These are phyloP conservation scores for Ceratoteleas bidentatus DNA, from an alignment of 1,140 invertebrate genomes.

Conservation along the genomic window DNA sequence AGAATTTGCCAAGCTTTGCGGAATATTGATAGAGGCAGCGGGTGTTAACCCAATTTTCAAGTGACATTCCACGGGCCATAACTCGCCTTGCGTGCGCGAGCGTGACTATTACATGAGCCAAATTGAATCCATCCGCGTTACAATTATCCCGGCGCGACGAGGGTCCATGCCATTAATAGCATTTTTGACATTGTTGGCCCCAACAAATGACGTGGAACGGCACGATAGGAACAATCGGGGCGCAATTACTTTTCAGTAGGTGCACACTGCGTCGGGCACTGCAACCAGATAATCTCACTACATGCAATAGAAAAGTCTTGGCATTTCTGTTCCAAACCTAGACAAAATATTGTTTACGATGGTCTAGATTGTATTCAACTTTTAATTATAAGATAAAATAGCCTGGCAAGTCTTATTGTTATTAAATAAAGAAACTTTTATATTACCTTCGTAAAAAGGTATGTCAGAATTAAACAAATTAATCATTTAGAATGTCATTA, in stretches of 20 bases:
- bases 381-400: too few species aligned
- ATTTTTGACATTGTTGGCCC: slow-evolving; percentile 38
- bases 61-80: slow-evolving; percentile 29
- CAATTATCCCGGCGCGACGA: slow-evolving; percentile 32
- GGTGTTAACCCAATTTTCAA: slow-evolving; percentile 35
- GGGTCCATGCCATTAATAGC: slow-evolving; percentile 21
- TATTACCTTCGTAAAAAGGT: too few species aligned
- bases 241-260: slow-evolving; percentile 12
- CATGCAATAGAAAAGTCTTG: too few species aligned
- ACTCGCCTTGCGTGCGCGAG: slow-evolving; percentile 13
- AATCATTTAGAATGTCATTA: too few species aligned
- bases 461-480: too few species aligned
- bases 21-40: slow-evolving; percentile 21
- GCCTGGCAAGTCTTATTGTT: too few species aligned
- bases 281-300: too few species aligned
- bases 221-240: slow-evolving; percentile 26
- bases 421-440: too few species aligned
- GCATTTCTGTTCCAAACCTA: too few species aligned
- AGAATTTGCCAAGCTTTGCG: not conserved
- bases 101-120: slow-evolving; percentile 34
- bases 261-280: too few species aligned
- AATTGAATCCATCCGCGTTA: slow-evolving; percentile 39
- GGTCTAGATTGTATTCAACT: too few species aligned
- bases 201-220: slow-evolving; percentile 31
- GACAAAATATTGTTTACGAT: too few species aligned